These are phyloP conservation scores for Tetragonula carbonaria DNA, from an alignment of 2,888 invertebrate genomes.

Conservation along the genomic window DNA sequence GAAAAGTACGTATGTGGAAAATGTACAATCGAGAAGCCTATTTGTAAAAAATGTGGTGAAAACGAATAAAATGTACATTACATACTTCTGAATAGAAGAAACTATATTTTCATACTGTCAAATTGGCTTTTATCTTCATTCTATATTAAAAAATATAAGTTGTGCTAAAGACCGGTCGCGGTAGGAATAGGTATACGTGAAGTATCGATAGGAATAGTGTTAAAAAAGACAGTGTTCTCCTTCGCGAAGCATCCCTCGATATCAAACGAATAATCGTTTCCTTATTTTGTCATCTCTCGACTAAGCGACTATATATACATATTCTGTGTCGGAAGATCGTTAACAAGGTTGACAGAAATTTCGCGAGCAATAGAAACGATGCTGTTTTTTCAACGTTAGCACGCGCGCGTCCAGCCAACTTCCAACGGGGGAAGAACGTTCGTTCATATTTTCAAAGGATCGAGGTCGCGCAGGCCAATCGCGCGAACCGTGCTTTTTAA, in stretches of 20 bases:
- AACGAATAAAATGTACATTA: too few relatives aligned
- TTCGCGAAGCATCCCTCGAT: background rate
- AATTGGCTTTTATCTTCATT: too few relatives aligned
- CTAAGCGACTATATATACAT: slow-evolving; percentile 19
- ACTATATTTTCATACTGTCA: too few relatives aligned
- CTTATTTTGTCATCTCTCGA: background rate
- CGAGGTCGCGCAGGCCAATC: slow-evolving; percentile 28
- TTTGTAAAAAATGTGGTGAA: too few relatives aligned
- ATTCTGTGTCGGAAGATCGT: slow-evolving; percentile 14
- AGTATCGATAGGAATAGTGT: too few relatives aligned
- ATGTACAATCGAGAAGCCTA: too few relatives aligned
- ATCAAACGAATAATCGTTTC: background rate
- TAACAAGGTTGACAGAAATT: slow-evolving; percentile 34
- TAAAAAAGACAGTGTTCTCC: background rate
- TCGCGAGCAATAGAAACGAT: slow-evolving; percentile 1
- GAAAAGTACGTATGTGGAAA: too few relatives aligned
- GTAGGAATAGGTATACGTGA: too few relatives aligned
- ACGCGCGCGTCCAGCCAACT: slow-evolving; percentile 24
- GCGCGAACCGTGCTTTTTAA: slow-evolving; percentile 25
- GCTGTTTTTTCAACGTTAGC: slow-evolving; percentile 33
- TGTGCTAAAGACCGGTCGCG: too few relatives aligned
- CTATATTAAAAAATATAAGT: too few relatives aligned
- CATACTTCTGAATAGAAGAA: too few relatives aligned
- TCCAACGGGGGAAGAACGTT: slow-evolving; percentile 9
- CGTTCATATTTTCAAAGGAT: slow-evolving; percentile 21